Conservation (phyloP, 1,140 invertebrate species). For the Halictus rubicundus region DNA sequence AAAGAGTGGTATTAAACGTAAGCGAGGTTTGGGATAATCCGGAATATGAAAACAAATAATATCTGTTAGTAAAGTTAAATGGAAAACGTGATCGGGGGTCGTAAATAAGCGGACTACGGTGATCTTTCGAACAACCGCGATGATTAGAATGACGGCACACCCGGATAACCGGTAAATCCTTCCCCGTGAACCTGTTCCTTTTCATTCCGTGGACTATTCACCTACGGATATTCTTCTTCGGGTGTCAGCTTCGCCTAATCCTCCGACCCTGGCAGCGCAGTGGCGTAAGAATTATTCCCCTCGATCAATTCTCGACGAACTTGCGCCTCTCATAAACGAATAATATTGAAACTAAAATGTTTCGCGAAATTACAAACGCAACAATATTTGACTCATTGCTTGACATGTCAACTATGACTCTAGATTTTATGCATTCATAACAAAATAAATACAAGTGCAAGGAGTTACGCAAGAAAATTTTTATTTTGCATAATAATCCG, state of each 20-base stretch:
- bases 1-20: too few species aligned
- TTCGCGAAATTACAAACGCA: neutral
- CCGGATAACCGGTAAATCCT: neutral
- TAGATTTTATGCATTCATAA: too few species aligned
- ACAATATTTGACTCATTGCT: too few species aligned
- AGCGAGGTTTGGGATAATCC: too few species aligned
- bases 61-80: neutral
- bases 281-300: constrained; percentile 18
- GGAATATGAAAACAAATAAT: too few species aligned
- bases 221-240: constrained; percentile 24
- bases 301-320: neutral
- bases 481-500: too few species aligned
- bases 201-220: constrained; percentile 36
- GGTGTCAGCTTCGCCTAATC: constrained; percentile 23
- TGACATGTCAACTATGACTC: too few species aligned
- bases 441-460: too few species aligned
- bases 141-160: neutral
- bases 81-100: too few species aligned
- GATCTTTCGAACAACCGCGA: neutral
- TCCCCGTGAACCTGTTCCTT: constrained; percentile 37
- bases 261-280: constrained; percentile 17
- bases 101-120: neutral
- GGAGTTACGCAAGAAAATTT: too few species aligned
- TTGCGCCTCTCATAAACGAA: neutral
- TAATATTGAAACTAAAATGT: neutral